Base-by-base conservation (phyloP, 2,113 vertebrate species). In the Grammomys surdaster region DNA sequence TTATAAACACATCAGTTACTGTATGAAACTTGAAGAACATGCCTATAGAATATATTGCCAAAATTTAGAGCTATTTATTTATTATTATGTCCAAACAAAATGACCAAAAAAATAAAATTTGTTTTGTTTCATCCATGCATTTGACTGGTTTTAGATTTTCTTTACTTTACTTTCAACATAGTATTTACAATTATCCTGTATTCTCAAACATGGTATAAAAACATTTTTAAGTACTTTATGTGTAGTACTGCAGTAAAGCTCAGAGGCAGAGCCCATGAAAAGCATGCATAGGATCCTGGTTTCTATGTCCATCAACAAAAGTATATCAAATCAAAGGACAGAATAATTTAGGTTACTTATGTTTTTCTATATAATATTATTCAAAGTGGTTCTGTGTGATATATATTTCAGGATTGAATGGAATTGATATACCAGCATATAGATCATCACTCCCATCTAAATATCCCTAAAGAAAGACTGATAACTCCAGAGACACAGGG, bases 41-140 rank as follows among this genome's bases (percentile, higher is more conserved):
- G 2, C 78, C 58, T 94, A 88, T 58, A 46, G 96, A 93, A 94
- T 80, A 60, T 80, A 48, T 40, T 85, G 33, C 20, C 40, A 96
- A 51, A 76, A 63, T 48, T 90, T 88, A 63, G 9, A 28, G 6
- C 22, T 88, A 72, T 2, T n/a, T 12, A 51, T 48, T 17, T 90
- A 17, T 63, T 63, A 46, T 43, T 63, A 33, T 26, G 20, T 76
- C 7, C 17, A 92, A 86, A 82, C 77, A 56, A 72, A 96, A 58
- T 56, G 17, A 69, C 0, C 28, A n/a, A n/a, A 70, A 40, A 16
- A 89, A 88, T 40, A 67, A 81, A 70, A 92, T 43, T 1, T 69
- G 1, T 22, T 17, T 4, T 95, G 3, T 91, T 31, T 8, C 69
- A 86, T 1, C 78, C 26, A 4, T 77, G 10, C 1, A 88, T 14